Evolutionary conservation across 2,113 vertebrate genomes (phyloP), one percentile per base, ranked within the genome.

Genomic region (Grallaria varia): DNA sequence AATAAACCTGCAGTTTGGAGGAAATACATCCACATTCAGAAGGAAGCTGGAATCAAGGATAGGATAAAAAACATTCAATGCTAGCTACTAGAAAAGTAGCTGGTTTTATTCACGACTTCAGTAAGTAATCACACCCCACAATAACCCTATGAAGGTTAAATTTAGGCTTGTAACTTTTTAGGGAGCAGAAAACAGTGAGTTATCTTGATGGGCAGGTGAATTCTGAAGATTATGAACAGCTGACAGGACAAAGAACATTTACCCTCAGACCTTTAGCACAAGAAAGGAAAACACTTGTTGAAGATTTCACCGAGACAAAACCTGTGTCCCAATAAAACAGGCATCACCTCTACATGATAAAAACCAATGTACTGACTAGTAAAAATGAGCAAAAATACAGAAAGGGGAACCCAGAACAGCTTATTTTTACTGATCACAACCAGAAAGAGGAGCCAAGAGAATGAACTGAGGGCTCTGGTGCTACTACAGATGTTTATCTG

Each of bases 401-500:
- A 28, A 44, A 63, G 10, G 14, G 42, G 37, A 66, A 89, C 55
- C 3, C 5, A 44, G 30, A 64, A 30, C 4, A 50, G 11, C 23
- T 73, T 49, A 9, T 63, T 79, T 44, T 66, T 55, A 73, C 67
- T 49, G 22, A 63, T 39, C 39, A 31, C 55, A 81, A 86, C 27
- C 55, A 45, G 28, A 42, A 84, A 74, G 35, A 42, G 30, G 71
- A 81, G 52, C 39, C 44, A 74, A 80, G 50, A 62, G 45, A 88
- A 88, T 18, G 35, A 81, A 67, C 39, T 74, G 62, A 64, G 47
- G 75, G 52, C 66, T 68, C 44, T 71, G 55, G 49, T 24, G 44
- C 73, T 76, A 47, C 77, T 93, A 50, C 40, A 91, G 92, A 91
- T 89, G 81, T 78, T 93, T 91, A 88, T 74, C 94, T 89, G 3